Conservation (phyloP, 2,797 vertebrate species). For the Salmo trutta region DNA sequence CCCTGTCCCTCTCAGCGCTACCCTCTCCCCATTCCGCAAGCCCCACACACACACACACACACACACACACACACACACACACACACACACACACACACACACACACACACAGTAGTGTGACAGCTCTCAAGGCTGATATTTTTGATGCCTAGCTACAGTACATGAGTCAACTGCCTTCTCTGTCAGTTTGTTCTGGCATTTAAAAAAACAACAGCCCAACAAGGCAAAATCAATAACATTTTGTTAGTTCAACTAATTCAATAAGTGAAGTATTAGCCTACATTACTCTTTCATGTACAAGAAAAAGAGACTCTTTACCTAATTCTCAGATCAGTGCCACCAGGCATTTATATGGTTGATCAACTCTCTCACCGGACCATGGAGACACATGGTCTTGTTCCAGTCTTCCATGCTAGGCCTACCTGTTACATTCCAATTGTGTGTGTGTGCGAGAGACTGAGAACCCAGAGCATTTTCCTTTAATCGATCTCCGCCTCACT, state of each 20-base stretch:
- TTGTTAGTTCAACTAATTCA: neutral
- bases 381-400: constrained; percentile 55
- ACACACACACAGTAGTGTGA: neutral
- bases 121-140: constrained; percentile 5
- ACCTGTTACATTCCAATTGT: constrained; percentile 36
- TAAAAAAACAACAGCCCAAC: neutral
- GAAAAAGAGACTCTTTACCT: constrained; percentile 53
- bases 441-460: neutral
- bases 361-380: constrained; percentile 60
- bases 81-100: constrained; percentile 17
- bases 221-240: neutral
- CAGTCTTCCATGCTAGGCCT: constrained; percentile 27
- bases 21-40: constrained; percentile 31
- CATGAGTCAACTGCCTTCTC: neutral
- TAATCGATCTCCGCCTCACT: constrained; percentile 23
- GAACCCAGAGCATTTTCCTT: constrained; percentile 38
- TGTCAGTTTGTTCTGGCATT: neutral
- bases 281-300: neutral
- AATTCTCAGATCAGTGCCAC: constrained; percentile 64
- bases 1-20: constrained; percentile 38
- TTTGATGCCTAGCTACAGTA: constrained; percentile 1
- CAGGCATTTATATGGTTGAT: constrained; percentile 52
- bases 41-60: neutral
- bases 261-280: neutral
- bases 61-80: constrained; percentile 8